These are phyloP conservation scores for Aphidoletes aphidimyza DNA, from an alignment of 2,888 invertebrate species.

Conservation along the genomic window DNA sequence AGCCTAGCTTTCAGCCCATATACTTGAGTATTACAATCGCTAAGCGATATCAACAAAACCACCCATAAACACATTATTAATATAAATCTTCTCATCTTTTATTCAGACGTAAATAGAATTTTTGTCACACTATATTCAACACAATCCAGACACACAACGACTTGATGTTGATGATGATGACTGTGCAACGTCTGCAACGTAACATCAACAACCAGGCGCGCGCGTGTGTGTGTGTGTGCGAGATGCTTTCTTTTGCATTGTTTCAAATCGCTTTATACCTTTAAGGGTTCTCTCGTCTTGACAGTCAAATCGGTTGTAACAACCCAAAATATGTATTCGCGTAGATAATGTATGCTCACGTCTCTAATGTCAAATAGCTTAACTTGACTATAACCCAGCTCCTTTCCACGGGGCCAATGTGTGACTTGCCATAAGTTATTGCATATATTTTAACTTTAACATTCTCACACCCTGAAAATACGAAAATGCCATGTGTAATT, in stretches of 20 bases:
- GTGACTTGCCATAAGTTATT: constrained; percentile 28
- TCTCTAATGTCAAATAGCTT: constrained; percentile 52
- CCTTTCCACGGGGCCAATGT: background rate
- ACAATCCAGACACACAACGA: background rate
- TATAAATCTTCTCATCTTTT: constrained; percentile 53
- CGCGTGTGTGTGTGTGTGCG: too few relatives aligned
- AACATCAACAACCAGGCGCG: too few relatives aligned
- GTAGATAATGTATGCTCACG: constrained; percentile 19
- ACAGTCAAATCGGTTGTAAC: background rate
- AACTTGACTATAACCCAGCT: background rate
- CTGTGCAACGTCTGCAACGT: constrained; percentile 37
- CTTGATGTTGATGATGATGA: constrained; percentile 47
- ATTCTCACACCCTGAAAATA: background rate
- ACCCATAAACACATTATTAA: constrained; percentile 53
- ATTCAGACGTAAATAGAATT: constrained; percentile 40
- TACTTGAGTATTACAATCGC: too few relatives aligned
- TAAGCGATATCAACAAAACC: constrained; percentile 37
- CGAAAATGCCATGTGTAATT: background rate
- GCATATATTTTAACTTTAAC: constrained; percentile 48
- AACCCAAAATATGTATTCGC: background rate
- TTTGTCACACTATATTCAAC: background rate
- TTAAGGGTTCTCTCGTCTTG: background rate
- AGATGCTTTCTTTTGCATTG: constrained; percentile 24
- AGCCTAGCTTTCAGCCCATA: too few relatives aligned
- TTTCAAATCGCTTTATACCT: constrained; percentile 19